phyloP scores from a whole-genome alignment of 1,140 invertebrate species.

The Araneus ventricosus region DNA sequence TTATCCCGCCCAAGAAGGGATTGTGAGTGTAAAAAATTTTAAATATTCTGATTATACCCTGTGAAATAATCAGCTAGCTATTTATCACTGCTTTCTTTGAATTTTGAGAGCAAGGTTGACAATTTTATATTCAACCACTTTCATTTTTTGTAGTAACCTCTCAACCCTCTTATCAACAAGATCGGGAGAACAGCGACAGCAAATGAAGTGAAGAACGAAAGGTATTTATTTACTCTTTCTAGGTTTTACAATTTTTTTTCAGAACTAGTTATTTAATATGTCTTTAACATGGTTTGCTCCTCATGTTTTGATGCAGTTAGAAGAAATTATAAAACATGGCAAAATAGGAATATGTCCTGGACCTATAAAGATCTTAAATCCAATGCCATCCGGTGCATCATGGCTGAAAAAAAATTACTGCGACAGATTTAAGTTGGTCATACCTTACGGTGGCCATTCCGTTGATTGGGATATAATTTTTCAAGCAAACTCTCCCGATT shows the following conservation, averaged over 20 bases:
- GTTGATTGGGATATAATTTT: conserved; percentile 80
- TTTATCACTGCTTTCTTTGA: too few relatives aligned
- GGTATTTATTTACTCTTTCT: conserved; percentile 29
- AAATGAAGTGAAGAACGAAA: conserved; percentile 20
- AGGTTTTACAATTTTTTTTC: not conserved
- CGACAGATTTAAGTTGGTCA: conserved; percentile 79
- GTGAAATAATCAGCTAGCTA: too few relatives aligned
- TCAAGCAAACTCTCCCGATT: conserved; percentile 78
- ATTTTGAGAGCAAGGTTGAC: too few relatives aligned
- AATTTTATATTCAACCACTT: too few relatives aligned
- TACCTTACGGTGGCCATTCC: conserved; percentile 79
- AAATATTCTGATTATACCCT: too few relatives aligned
- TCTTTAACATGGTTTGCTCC: conserved; percentile 67
- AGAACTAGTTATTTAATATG: conserved; percentile 6
- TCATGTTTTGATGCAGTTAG: conserved; percentile 61
- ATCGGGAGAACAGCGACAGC: too few relatives aligned
- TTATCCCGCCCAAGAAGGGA: too few relatives aligned
- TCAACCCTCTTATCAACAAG: too few relatives aligned
- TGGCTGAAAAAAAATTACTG: conserved; percentile 61
- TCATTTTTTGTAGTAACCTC: too few relatives aligned
- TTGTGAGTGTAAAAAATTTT: too few relatives aligned
- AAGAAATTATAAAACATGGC: conserved; percentile 72
- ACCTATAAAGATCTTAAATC: conserved; percentile 61
- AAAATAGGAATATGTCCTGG: conserved; percentile 75
- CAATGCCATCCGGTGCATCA: conserved; percentile 40